These are phyloP conservation scores for Andricus curvator DNA, from an alignment of 2,888 invertebrate genomes.

Conservation along the genomic window DNA sequence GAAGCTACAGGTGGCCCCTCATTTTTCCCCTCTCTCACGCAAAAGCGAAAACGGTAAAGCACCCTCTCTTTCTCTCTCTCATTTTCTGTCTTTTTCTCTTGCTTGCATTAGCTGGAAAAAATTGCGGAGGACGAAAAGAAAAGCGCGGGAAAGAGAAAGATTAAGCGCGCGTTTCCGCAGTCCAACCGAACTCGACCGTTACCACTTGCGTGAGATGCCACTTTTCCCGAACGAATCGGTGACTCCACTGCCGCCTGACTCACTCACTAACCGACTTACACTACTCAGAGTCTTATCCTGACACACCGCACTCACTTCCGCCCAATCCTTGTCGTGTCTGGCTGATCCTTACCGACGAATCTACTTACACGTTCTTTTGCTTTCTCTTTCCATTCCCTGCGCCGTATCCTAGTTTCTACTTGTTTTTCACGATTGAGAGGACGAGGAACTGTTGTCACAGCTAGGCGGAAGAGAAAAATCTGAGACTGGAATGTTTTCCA, in stretches of 20 bases:
- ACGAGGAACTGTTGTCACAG: constrained; percentile 33
- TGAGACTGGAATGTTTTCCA: constrained; percentile 7
- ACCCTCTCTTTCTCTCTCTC: constrained; percentile 42
- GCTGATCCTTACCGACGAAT: not conserved
- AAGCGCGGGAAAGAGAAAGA: constrained; percentile 40
- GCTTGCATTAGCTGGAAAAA: constrained; percentile 35
- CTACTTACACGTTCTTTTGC: constrained; percentile 15
- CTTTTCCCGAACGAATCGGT: constrained; percentile 18
- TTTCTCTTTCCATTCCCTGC: constrained; percentile 26
- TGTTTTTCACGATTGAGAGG: constrained; percentile 27
- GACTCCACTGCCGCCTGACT: constrained; percentile 24
- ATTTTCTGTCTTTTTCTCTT: constrained; percentile 49
- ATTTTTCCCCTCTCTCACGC: not conserved
- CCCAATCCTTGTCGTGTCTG: not conserved
- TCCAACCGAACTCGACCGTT: constrained; percentile 46
- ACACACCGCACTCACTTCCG: constrained; percentile 27
- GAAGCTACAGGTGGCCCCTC: constrained; percentile 36
- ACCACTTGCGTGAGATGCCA: constrained; percentile 44
- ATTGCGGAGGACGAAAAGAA: constrained; percentile 5
- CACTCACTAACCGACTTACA: constrained; percentile 37
- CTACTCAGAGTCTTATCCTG: constrained; percentile 18
- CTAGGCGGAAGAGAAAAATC: constrained; percentile 32
- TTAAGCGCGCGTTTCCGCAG: constrained; percentile 46
- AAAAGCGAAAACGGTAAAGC: constrained; percentile 19
- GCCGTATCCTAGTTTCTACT: not conserved